These are phyloP conservation scores for Pycnomerus fuliginosus DNA, from an alignment of 2,888 invertebrate genomes.

Conservation along the genomic window DNA sequence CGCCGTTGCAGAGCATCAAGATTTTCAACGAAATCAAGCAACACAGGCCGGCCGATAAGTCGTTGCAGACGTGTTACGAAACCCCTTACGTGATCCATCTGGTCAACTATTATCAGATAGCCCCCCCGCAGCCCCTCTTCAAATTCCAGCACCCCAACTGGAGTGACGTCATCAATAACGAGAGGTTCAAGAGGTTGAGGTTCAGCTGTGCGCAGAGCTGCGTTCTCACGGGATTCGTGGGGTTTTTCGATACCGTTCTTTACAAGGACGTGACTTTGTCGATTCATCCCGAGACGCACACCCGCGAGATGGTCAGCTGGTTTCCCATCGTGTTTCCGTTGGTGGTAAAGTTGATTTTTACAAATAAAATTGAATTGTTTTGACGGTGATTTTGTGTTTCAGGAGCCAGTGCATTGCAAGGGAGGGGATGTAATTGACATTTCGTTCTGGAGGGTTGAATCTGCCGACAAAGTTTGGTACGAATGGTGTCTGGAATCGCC, in stretches of 20 bases:
- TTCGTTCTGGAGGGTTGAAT: constrained; percentile 84
- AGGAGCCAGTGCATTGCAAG: constrained; percentile 74
- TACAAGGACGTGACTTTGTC: constrained; percentile 85
- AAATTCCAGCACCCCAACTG: constrained; percentile 89
- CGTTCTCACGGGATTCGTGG: constrained; percentile 91
- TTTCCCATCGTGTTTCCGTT: constrained; percentile 95
- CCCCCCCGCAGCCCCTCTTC: constrained; percentile 73
- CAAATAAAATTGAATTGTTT: no score
- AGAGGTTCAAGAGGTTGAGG: constrained; percentile 65
- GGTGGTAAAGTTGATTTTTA: no score
- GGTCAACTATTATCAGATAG: constrained; percentile 80
- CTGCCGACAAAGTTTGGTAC: constrained; percentile 87
- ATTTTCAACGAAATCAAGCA: constrained; percentile 74
- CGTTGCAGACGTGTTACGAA: constrained; percentile 63
- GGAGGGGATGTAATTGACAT: constrained; percentile 72
- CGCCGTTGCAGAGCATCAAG: constrained; percentile 89
- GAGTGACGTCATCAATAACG: constrained; percentile 67
- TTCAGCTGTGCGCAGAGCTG: constrained; percentile 75
- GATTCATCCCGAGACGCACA: constrained; percentile 86
- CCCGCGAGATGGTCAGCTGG: constrained; percentile 95
- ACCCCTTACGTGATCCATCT: constrained; percentile 92
- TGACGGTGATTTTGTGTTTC: constrained; percentile 30
- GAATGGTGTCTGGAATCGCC: constrained; percentile 83
- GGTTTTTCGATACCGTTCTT: constrained; percentile 89
- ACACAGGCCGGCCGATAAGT: constrained; percentile 56